Percentiles rank a stretch among this genome's conserved stretches.
Evolutionary conservation across 2,797 vertebrate species (phyloP).

Genomic region (Dendrocincla tyrannina): DNA sequence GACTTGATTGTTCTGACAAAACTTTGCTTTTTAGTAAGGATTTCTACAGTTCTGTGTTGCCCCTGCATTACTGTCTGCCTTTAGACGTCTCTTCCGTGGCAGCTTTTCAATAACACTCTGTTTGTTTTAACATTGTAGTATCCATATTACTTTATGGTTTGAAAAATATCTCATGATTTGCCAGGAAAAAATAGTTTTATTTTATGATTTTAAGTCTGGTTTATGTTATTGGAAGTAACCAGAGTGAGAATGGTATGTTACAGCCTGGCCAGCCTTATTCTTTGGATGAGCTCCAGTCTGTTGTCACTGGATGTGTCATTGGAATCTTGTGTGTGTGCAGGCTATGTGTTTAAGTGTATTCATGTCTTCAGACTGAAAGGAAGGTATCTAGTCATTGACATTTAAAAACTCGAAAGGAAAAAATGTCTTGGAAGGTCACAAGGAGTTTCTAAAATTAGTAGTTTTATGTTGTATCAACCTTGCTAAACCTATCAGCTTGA

Average conservation of each 20-base stretch:
- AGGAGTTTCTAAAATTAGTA: slow-evolving; percentile 5
- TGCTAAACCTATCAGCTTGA: background rate
- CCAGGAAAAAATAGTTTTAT: background rate
- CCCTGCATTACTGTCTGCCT: background rate
- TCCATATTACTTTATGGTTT: background rate
- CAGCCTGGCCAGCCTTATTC: background rate
- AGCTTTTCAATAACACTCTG: background rate
- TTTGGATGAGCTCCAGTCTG: background rate
- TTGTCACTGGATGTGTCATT: background rate
- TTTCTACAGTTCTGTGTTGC: fast-evolving
- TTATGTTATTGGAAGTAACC: background rate
- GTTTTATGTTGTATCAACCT: background rate
- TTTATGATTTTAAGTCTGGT: background rate
- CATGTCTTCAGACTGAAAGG: background rate
- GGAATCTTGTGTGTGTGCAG: background rate
- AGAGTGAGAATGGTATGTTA: background rate
- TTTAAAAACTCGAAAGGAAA: background rate
- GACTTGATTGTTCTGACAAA: background rate
- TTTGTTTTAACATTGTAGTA: background rate
- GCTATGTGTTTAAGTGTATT: background rate
- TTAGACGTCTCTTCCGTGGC: background rate
- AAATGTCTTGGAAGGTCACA: background rate
- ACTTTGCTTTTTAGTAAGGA: background rate
- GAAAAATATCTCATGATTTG: background rate
- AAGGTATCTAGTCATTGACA: background rate